Evolutionary conservation across 2,888 invertebrate species (phyloP).

Genomic region (Scaptomyza reducta): DNA sequence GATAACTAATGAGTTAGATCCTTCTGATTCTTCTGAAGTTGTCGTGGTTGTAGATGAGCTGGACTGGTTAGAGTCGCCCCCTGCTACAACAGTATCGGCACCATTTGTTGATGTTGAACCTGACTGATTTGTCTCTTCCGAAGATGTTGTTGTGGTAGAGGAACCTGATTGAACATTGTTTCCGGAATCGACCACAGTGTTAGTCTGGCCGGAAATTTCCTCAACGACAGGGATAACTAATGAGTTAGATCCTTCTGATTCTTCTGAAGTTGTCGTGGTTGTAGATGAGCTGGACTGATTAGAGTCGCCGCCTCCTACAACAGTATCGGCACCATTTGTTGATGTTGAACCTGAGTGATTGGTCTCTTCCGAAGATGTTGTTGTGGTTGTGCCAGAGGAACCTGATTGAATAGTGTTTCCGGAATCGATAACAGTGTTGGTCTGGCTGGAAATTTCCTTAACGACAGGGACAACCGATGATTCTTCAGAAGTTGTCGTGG

Average conservation of each 20-base stretch:
- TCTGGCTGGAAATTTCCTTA: not conserved
- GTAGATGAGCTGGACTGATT: constrained; percentile 4
- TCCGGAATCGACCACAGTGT: constrained; percentile 6
- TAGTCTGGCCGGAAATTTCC: not conserved
- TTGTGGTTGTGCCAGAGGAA: constrained; percentile 8
- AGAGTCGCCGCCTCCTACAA: constrained; percentile 1
- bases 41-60: constrained; percentile 7
- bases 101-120: not conserved
- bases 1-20: constrained; percentile 2
- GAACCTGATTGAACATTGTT: constrained; percentile 9
- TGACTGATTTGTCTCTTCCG: not conserved
- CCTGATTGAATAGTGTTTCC: constrained; percentile 14
- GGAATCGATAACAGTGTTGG: not conserved
- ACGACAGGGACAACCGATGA: not conserved
- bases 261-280: not conserved
- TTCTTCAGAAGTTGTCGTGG: not conserved
- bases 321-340: not conserved
- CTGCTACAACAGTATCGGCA: not conserved
- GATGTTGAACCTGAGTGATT: not conserved
- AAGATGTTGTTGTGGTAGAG: constrained; percentile 3
- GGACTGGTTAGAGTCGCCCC: constrained; percentile 6
- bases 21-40: not conserved
- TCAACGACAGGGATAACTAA: not conserved
- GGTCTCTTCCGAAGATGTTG: constrained; percentile 2
- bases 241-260: constrained; percentile 1